These are phyloP conservation scores for Penaeus monodon DNA, from an alignment of 2,888 invertebrate genomes.

Conservation along the genomic window DNA sequence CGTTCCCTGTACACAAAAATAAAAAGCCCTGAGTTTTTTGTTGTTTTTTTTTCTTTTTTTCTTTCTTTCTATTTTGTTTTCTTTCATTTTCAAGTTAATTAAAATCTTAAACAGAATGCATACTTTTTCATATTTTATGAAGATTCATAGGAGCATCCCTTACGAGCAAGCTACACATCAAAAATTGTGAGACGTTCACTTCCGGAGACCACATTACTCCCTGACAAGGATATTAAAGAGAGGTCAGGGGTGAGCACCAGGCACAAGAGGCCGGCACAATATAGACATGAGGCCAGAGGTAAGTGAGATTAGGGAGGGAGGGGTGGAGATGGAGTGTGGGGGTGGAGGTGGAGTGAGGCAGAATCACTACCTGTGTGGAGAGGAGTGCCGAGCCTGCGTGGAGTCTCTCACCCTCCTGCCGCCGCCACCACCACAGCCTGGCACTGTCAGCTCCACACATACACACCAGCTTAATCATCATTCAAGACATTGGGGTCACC, in stretches of 20 bases:
- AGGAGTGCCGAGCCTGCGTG: slow-evolving; percentile 55
- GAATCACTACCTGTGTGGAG: slow-evolving; percentile 54
- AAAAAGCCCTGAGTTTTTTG: no score
- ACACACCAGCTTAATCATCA: slow-evolving; percentile 61
- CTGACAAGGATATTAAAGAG: background rate
- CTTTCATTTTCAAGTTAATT: no score
- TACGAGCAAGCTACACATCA: no score
- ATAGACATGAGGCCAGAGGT: no score
- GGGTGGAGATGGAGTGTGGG: slow-evolving; percentile 34
- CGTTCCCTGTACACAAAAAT: no score
- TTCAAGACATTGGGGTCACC: slow-evolving; percentile 60
- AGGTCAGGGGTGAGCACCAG: slow-evolving; percentile 26
- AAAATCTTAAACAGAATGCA: no score
- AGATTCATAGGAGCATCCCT: no score
- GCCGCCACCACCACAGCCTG: slow-evolving; percentile 56
- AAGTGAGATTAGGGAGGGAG: slow-evolving; percentile 14
- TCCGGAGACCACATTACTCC: no score
- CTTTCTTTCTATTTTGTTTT: no score
- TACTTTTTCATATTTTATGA: no score
- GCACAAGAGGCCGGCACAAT: slow-evolving; percentile 8
- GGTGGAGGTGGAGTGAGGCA: slow-evolving; percentile 48
- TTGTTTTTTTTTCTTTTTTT: no score
- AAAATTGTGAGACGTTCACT: no score
- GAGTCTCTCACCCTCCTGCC: slow-evolving; percentile 48
- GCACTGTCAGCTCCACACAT: slow-evolving; percentile 59